Percentiles rank a stretch among this genome's conserved stretches.
Evolutionary conservation across 2,888 invertebrate genomes (phyloP).

Genomic region (Pseudococcus viburni): DNA sequence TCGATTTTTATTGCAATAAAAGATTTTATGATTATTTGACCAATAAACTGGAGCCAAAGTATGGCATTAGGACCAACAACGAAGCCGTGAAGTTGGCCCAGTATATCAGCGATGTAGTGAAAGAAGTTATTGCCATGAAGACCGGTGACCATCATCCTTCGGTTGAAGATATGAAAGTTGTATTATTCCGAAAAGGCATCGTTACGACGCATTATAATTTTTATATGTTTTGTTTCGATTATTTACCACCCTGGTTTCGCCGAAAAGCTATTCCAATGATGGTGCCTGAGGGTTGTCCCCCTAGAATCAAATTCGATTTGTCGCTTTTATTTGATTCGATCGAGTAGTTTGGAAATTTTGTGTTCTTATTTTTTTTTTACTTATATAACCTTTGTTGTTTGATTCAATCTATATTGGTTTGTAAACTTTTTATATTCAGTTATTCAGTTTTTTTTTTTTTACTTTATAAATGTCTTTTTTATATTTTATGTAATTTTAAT

Average conservation of each 20-base stretch:
- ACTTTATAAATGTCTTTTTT: no score
- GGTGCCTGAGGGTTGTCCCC: neutral
- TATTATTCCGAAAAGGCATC: neutral
- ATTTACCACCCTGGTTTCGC: slow-evolving; percentile 1
- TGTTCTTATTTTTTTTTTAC: neutral
- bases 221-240: slow-evolving; percentile 24
- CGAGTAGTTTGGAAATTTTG: neutral
- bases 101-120: neutral
- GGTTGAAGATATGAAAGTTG: slow-evolving; percentile 42
- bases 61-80: slow-evolving; percentile 10
- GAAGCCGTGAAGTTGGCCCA: neutral
- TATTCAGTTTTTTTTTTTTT: no score
- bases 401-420: no score
- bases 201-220: slow-evolving; percentile 14
- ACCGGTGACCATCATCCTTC: neutral
- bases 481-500: no score
- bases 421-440: no score
- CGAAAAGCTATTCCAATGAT: slow-evolving; percentile 37
- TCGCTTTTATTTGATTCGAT: neutral
- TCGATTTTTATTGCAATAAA: slow-evolving; percentile 37
- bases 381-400: no score
- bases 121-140: neutral
- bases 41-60: neutral
- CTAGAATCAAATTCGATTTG: neutral
- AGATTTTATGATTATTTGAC: slow-evolving; percentile 29